A percentile compares a stretch with the other conserved stretches of the same genome.
phyloP scores from a whole-genome alignment of 2,797 vertebrate species.

The Ceryle rudis region DNA sequence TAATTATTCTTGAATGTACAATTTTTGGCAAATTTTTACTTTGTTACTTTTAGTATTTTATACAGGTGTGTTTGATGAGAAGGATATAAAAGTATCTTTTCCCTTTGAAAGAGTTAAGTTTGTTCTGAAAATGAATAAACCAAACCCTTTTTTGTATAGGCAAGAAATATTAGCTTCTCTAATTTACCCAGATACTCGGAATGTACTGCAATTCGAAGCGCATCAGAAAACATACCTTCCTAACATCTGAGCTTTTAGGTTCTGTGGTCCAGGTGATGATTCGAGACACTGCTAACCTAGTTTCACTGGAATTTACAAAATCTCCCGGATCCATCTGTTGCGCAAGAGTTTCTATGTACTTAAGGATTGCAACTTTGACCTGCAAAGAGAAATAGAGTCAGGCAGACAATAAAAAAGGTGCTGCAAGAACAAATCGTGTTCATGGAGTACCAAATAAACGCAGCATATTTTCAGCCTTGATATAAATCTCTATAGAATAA shows the following conservation, averaged over 20 bases:
- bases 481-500: neutral
- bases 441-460: neutral
- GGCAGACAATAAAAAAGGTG: neutral
- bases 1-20: neutral
- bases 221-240: slow-evolving; percentile 83
- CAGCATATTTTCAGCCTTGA: neutral
- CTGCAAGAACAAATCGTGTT: neutral
- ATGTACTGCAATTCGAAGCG: neutral
- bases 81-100: neutral
- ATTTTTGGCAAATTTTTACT: neutral
- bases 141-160: neutral
- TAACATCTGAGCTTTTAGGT: slow-evolving; percentile 96
- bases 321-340: slow-evolving; percentile 96
- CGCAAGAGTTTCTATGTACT: slow-evolving; percentile 95
- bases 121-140: neutral
- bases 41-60: neutral
- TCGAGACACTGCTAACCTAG: slow-evolving; percentile 93
- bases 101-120: neutral
- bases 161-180: neutral
- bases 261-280: slow-evolving; percentile 98
- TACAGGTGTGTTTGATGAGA: neutral
- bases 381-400: slow-evolving; percentile 71
- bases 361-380: slow-evolving; percentile 97
- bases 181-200: neutral
- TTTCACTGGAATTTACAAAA: slow-evolving; percentile 97